Conservation (phyloP, 1,140 invertebrate species). For the Bombus superbus region DNA sequence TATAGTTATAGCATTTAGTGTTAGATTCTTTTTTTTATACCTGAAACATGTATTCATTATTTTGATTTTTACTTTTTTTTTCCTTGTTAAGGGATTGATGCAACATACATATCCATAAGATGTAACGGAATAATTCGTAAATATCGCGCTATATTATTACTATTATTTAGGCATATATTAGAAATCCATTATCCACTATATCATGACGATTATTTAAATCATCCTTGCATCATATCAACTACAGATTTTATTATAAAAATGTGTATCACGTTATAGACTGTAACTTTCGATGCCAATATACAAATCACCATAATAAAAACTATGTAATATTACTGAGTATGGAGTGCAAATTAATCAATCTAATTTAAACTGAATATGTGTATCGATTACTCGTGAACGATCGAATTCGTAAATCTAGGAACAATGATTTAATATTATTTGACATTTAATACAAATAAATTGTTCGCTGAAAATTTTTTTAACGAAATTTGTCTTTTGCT, state of each 20-base stretch:
- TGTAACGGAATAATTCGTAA: not conserved
- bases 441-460: not conserved
- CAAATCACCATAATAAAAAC: conserved; percentile 29
- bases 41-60: not conserved
- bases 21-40: conserved; percentile 50
- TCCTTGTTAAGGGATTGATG: not conserved
- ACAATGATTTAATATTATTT: not conserved
- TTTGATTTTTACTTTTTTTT: not conserved
- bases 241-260: not conserved
- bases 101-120: conserved; percentile 33
- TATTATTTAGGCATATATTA: not conserved
- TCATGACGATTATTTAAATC: conserved; percentile 41
- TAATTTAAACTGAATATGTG: not conserved
- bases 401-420: not conserved
- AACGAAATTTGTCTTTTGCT: not conserved
- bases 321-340: conserved; percentile 10
- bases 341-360: not conserved
- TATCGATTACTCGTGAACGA: not conserved
- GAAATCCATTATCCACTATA: not conserved
- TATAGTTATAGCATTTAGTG: conserved; percentile 55
- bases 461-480: not conserved
- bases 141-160: conserved; percentile 6
- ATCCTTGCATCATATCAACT: not conserved
- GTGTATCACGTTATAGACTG: conserved; percentile 28
- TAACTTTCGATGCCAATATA: conserved; percentile 36